Conservation (phyloP, 23 tunicate genomes). For the Trididemnum nubilum region DNA sequence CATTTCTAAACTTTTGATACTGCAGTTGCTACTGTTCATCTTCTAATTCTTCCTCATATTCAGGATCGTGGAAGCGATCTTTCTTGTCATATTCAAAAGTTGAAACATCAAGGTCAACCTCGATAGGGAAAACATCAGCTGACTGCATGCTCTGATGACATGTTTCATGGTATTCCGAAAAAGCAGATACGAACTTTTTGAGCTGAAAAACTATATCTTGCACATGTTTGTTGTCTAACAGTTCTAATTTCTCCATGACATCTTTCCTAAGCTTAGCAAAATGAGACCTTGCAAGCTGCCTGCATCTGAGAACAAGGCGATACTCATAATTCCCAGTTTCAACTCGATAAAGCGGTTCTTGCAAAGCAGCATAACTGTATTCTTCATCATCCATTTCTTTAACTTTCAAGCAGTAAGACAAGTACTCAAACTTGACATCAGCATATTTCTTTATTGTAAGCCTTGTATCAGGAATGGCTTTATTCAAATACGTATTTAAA, state of each 20-base stretch:
- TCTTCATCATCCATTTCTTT: conserved; percentile 99
- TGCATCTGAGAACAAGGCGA: conserved; percentile 85
- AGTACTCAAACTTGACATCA: conserved; percentile 95
- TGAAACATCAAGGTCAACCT: conserved; percentile 82
- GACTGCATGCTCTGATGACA: conserved; percentile 62
- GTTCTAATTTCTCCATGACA: conserved; percentile 96
- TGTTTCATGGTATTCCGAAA: conserved; percentile 67
- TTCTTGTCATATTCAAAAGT: conserved; percentile 97
- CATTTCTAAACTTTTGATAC: no score
- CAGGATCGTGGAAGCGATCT: conserved; percentile 84
- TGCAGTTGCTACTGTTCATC: conserved; percentile 1
- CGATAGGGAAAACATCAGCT: conserved; percentile 96
- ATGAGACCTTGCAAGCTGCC: conserved; percentile 77
- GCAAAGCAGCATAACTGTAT: conserved; percentile 90
- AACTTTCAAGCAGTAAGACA: conserved; percentile 88
- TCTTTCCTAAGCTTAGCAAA: conserved; percentile 97
- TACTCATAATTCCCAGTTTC: conserved; percentile 99
- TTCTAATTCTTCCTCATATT: conserved; percentile 80
- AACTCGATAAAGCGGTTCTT: conserved; percentile 95
- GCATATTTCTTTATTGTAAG: conserved; percentile 94
- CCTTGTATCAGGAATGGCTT: conserved; percentile 95
- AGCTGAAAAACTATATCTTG: conserved; percentile 93
- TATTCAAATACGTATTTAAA: conserved; percentile 84
- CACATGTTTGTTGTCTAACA: conserved; percentile 94
- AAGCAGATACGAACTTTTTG: conserved; percentile 75